A percentile compares a stretch with the other conserved stretches of the same genome.
phyloP scores from a whole-genome alignment of 2,888 invertebrate species.

The Serripes groenlandicus region DNA sequence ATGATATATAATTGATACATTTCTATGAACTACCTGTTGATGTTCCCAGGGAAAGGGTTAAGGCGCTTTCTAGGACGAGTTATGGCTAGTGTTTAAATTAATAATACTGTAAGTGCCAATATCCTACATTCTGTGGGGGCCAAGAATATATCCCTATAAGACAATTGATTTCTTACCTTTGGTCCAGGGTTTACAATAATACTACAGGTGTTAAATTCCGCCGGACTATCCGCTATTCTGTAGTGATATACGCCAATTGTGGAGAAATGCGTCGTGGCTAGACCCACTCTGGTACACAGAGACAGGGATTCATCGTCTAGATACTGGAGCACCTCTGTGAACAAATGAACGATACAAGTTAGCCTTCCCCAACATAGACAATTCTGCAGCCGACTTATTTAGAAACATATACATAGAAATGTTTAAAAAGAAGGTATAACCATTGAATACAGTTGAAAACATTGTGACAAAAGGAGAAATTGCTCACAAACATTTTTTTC shows the following conservation, averaged over 20 bases:
- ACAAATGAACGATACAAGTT: neutral
- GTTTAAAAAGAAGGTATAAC: neutral
- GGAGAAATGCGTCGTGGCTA: slow-evolving; percentile 79
- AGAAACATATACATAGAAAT: too few species aligned
- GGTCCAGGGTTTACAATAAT: slow-evolving; percentile 84
- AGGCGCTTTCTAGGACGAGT: too few species aligned
- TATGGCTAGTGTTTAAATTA: too few species aligned
- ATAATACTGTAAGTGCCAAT: too few species aligned
- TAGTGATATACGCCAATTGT: slow-evolving; percentile 85
- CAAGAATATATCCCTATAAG: too few species aligned
- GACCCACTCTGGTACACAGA: slow-evolving; percentile 80
- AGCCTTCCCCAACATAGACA: neutral
- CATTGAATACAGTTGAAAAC: neutral
- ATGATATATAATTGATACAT: too few species aligned
- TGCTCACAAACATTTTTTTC: neutral
- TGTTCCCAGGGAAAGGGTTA: too few species aligned
- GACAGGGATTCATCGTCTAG: slow-evolving; percentile 79
- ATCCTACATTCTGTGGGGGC: too few species aligned
- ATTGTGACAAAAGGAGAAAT: neutral
- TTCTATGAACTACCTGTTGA: too few species aligned
- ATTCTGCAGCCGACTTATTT: neutral
- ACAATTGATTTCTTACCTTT: too few species aligned
- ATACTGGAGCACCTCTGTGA: slow-evolving; percentile 73
- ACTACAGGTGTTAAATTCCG: slow-evolving; percentile 81
- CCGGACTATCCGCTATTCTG: slow-evolving; percentile 77